Percentiles rank a stretch among this genome's conserved stretches.
These are phyloP conservation scores for Poecilia picta DNA, from an alignment of 2,797 vertebrate genomes.

Conservation along the genomic window DNA sequence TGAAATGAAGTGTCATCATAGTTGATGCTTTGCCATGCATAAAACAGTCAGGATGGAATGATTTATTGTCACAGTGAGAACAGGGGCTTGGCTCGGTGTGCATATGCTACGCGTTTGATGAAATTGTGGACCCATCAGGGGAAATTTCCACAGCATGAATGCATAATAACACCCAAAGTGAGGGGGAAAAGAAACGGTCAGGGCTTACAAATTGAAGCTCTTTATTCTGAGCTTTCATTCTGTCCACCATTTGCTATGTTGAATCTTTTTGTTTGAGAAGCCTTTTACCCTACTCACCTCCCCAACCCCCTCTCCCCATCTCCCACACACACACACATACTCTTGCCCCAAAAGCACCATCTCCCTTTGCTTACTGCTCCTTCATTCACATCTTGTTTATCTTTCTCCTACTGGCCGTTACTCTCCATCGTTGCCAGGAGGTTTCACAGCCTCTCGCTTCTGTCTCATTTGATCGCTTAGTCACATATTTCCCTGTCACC, in stretches of 20 bases:
- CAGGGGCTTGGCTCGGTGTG: conserved; percentile 49
- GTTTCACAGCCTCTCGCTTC: conserved; percentile 19
- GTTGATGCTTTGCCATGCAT: conserved; percentile 59
- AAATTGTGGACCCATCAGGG: conserved; percentile 30
- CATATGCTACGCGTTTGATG: conserved; percentile 57
- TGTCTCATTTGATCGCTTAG: conserved; percentile 25
- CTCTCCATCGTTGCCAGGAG: conserved; percentile 21
- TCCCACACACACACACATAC: neutral
- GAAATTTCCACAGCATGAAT: conserved; percentile 40
- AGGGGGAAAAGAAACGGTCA: conserved; percentile 8
- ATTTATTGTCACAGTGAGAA: conserved; percentile 67
- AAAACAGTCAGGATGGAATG: conserved; percentile 65
- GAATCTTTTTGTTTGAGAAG: conserved; percentile 1
- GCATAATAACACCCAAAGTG: conserved; percentile 31
- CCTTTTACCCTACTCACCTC: conserved; percentile 2
- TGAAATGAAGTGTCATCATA: conserved; percentile 75
- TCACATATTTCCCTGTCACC: conserved; percentile 20
- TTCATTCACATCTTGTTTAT: conserved; percentile 38
- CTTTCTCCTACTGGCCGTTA: conserved; percentile 15
- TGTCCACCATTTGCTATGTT: neutral
- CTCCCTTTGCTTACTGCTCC: conserved; percentile 20
- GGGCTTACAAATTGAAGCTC: conserved; percentile 43
- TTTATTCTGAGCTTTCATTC: neutral
- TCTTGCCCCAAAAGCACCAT: neutral
- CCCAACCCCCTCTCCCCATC: too few species aligned